Evolutionary conservation across 2,113 vertebrate species (phyloP).

Genomic region (Pluvianellus socialis): DNA sequence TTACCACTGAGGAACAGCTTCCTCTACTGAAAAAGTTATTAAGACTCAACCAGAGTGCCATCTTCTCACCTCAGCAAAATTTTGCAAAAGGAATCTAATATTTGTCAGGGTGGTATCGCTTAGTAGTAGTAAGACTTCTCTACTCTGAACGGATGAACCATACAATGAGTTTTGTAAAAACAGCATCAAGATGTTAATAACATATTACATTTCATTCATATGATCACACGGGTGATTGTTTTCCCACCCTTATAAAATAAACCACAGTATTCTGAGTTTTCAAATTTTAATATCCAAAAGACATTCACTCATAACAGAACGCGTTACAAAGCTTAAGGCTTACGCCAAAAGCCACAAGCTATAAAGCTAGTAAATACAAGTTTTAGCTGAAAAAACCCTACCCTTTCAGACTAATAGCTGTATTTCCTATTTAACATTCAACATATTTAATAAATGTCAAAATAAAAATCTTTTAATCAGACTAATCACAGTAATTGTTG

Average conservation of each 20-base stretch:
- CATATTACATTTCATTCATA: not conserved
- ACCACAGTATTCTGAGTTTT: not conserved
- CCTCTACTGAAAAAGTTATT: not conserved
- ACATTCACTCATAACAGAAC: accelerated
- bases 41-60: accelerated
- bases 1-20: not conserved
- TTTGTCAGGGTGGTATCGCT: not conserved
- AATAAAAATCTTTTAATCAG: not conserved
- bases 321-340: not conserved
- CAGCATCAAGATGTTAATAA: not conserved
- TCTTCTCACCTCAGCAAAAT: not conserved
- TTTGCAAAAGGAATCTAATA: not conserved
- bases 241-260: not conserved
- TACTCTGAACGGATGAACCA: not conserved
- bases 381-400: not conserved
- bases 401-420: not conserved
- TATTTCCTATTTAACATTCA: not conserved
- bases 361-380: not conserved
- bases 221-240: accelerated
- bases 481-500: not conserved
- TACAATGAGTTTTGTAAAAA: not conserved
- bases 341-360: not conserved
- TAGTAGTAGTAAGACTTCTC: not conserved
- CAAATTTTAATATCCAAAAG: not conserved
- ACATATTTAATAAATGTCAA: not conserved